Base-by-base conservation (phyloP, 2,797 vertebrate genomes). In the Gymnodraco acuticeps region DNA sequence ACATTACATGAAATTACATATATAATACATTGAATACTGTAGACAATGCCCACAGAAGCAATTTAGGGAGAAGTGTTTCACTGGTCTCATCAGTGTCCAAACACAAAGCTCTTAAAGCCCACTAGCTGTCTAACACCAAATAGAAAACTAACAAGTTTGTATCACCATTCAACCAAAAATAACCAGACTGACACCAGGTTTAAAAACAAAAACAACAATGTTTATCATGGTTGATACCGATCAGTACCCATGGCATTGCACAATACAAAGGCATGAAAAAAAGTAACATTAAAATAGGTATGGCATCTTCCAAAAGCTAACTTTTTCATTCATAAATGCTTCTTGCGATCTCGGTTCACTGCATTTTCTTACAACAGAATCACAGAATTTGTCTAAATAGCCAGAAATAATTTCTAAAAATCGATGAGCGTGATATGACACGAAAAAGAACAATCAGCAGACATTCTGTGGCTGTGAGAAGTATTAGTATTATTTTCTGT, bases 281-380 rank as follows among this genome's bases (percentile, higher is more conserved):
- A 91, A 84, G 9, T 77, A 92, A 95, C 91, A 93, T 89, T 91
- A 94, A 94, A 95, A 94, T 92, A 94, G 86, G 93, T 92, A 92
- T 91, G 93, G 91, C 90, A 88, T 94, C 87, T 91, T 93, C 65
- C 87, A 93, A 92, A 89, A 93, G 90, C 90, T 87, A 93, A 92
- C 71, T 85, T 38, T 77, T 91, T 78, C 90, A 82, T 94, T 92
- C 91, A 95, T 95, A 95, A 95, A 94, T 95, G 94, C 88, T 84
- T 84, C 73, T 67, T 83, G 82, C 78, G 67, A 89, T 87, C 87
- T 88, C 70, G 72, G 73, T 82, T 85, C 86, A 93, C 92, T 93
- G 92, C 86, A 91, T 87, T 92, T 93, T 94, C 91, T 94, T 92
- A 94, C 88, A 92, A 94, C 92, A 95, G 92, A 93, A 95, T 95